Conservation (phyloP, 2,888 invertebrate species). For the Aphidoletes aphidimyza region DNA sequence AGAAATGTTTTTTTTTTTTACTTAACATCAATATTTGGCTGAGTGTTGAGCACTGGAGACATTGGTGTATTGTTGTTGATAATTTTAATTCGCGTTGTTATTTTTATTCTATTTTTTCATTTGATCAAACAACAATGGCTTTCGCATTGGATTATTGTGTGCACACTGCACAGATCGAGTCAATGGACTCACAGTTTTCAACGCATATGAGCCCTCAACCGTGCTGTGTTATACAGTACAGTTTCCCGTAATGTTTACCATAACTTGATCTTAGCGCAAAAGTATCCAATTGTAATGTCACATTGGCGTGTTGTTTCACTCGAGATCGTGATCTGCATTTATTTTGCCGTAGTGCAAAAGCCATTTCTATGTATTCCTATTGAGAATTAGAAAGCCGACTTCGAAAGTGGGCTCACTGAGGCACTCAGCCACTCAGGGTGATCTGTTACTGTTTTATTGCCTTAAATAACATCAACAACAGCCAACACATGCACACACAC, state of each 20-base stretch:
- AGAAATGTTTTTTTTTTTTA: too few species aligned
- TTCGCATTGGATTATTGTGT: background rate
- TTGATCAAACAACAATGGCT: background rate
- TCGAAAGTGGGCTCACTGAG: background rate
- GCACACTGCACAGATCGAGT: conserved; percentile 2
- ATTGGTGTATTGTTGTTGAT: background rate
- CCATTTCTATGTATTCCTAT: background rate
- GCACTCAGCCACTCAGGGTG: too few species aligned
- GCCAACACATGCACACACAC: too few species aligned
- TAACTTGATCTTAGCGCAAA: background rate
- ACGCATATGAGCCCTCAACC: background rate
- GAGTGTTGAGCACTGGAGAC: background rate
- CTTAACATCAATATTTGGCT: background rate
- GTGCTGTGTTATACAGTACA: too few species aligned
- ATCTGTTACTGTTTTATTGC: background rate
- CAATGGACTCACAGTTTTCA: background rate
- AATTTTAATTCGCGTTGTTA: background rate
- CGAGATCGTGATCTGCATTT: conserved; percentile 46
- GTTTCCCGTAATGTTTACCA: background rate
- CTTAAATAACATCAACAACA: background rate
- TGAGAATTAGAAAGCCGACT: conserved; percentile 10
- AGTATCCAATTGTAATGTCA: conserved; percentile 48
- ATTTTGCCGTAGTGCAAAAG: background rate
- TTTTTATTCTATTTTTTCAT: background rate
- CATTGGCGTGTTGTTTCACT: background rate